Conservation (phyloP, 2,888 invertebrate species). For the Neocrepidodera transversa region DNA sequence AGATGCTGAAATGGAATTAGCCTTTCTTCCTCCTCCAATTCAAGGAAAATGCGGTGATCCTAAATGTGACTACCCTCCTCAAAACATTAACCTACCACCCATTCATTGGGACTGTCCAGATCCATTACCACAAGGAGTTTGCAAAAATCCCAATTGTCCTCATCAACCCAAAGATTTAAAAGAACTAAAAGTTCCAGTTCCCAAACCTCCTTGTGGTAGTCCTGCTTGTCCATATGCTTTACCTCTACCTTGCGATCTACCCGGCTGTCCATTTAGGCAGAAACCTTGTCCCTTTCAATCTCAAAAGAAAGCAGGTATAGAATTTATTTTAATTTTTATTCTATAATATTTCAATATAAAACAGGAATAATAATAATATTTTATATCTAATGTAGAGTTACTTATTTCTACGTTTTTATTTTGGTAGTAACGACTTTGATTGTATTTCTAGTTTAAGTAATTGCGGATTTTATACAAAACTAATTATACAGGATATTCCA, state of each 20-base stretch:
- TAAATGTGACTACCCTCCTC: constrained; percentile 49
- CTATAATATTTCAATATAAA: no score
- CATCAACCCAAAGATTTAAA: constrained; percentile 46
- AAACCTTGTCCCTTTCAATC: constrained; percentile 38
- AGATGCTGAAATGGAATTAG: constrained; percentile 49
- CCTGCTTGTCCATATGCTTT: constrained; percentile 52
- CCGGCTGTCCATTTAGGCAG: constrained; percentile 41
- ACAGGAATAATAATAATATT: no score
- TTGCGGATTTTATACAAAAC: no score
- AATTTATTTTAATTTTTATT: no score
- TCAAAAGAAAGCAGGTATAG: constrained; percentile 19
- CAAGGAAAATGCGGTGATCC: constrained; percentile 52
- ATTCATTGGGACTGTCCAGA: constrained; percentile 61
- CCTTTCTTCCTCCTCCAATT: constrained; percentile 46
- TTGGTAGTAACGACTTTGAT: no score
- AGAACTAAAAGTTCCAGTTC: constrained; percentile 46
- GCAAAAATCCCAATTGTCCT: constrained; percentile 57
- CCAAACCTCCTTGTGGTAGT: constrained; percentile 51
- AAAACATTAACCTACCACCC: constrained; percentile 50
- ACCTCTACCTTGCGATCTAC: constrained; percentile 43
- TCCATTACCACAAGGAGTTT: constrained; percentile 56
- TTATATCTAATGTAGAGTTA: no score
- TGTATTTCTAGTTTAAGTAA: no score
- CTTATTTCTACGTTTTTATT: no score
- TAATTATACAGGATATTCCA: no score